These are phyloP conservation scores for Orius laevigatus DNA, from an alignment of 1,140 invertebrate genomes.

Conservation along the genomic window DNA sequence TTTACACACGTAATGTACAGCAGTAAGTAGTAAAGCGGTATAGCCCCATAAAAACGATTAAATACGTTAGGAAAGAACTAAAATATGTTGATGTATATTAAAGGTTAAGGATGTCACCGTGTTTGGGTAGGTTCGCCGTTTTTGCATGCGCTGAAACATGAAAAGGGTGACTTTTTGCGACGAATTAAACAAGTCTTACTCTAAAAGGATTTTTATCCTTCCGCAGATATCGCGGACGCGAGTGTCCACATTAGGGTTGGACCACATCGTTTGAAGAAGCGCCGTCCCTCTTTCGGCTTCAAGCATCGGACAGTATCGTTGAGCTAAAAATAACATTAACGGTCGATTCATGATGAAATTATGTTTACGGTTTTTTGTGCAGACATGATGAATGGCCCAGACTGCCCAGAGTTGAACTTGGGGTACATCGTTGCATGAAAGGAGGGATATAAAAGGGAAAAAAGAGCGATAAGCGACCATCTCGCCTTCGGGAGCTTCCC, in stretches of 20 bases:
- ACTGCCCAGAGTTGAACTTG: constrained; percentile 67
- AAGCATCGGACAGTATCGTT: constrained; percentile 56
- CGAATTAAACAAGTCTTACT: constrained; percentile 9
- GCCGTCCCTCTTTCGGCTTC: constrained; percentile 41
- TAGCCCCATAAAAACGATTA: too few species aligned
- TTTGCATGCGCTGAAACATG: too few species aligned
- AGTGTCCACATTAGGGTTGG: constrained; percentile 25
- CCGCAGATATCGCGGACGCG: constrained; percentile 23
- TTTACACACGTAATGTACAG: too few species aligned
- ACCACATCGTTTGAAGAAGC: constrained; percentile 32
- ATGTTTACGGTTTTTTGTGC: constrained; percentile 55
- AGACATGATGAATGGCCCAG: constrained; percentile 72
- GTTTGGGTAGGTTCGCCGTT: too few species aligned
- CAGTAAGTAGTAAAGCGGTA: too few species aligned
- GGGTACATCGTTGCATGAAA: constrained; percentile 39
- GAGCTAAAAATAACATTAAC: constrained; percentile 34
- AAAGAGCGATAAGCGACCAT: constrained; percentile 77
- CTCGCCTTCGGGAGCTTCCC: constrained; percentile 56
- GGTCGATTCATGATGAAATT: not conserved
- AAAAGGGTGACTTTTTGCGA: not conserved
- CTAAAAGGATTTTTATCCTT: constrained; percentile 17
- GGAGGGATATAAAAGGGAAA: constrained; percentile 55
- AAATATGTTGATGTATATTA: too few species aligned
- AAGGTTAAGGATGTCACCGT: too few species aligned
- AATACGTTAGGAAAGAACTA: too few species aligned